phyloP scores from a whole-genome alignment of 2,888 invertebrate species.

The Polydesmus complanatus region DNA sequence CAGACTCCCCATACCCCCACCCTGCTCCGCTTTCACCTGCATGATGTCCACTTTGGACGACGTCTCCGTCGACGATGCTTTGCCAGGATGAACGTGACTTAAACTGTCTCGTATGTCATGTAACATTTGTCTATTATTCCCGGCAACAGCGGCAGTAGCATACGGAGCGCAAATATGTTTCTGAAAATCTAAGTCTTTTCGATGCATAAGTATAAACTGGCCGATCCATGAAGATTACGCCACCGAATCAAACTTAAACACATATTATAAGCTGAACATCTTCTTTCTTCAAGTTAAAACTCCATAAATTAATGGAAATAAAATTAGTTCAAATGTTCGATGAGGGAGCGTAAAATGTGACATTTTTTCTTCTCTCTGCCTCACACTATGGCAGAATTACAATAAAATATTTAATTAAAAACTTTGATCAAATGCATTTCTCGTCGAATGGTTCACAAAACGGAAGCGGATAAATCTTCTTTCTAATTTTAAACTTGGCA shows the following conservation, averaged over 20 bases:
- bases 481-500: no score
- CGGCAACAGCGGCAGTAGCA: constrained; percentile 23
- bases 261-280: no score
- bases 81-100: constrained; percentile 21
- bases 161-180: constrained; percentile 6
- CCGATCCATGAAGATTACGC: background rate
- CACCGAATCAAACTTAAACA: constrained; percentile 22
- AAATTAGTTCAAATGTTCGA: no score
- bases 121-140: constrained; percentile 27
- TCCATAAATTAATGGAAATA: no score
- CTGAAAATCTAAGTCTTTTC: constrained; percentile 16
- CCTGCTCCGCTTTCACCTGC: constrained; percentile 12
- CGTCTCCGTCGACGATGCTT: background rate
- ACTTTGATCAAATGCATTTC: no score
- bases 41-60: constrained; percentile 14
- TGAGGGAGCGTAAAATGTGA: no score
- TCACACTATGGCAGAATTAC: no score
- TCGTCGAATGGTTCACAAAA: no score
- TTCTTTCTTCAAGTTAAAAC: no score
- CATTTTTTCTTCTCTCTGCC: no score
- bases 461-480: no score
- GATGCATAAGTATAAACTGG: constrained; percentile 17
- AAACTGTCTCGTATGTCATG: constrained; percentile 27
- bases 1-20: constrained; percentile 2
- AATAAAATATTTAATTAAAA: no score